Percentiles rank a stretch among this genome's conserved stretches.
phyloP scores from a whole-genome alignment of 2,113 vertebrate genomes.

The Hippolais icterina region DNA sequence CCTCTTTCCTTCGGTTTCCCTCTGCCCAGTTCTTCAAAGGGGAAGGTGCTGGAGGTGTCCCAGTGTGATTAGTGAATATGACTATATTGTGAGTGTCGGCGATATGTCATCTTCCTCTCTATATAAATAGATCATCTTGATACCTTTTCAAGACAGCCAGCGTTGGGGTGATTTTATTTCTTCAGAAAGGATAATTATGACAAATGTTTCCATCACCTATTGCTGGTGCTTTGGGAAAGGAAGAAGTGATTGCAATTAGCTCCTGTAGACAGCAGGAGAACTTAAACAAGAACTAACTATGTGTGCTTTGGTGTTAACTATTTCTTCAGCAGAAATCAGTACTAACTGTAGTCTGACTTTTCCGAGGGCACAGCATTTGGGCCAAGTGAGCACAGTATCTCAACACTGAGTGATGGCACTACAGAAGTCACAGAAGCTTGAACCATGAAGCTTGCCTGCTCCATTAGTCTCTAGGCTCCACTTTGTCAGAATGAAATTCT shows the following conservation, averaged over 20 bases:
- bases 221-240: slow-evolving; percentile 29
- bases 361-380: neutral
- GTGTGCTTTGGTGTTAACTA: slow-evolving; percentile 8
- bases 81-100: neutral
- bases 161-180: slow-evolving; percentile 40
- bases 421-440: neutral
- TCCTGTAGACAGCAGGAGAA: slow-evolving; percentile 5
- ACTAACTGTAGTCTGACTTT: neutral
- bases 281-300: neutral
- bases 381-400: neutral
- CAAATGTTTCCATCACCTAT: slow-evolving; percentile 43
- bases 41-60: neutral
- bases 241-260: slow-evolving; percentile 41
- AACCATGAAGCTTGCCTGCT: neutral
- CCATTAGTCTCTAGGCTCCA: neutral
- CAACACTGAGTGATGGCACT: neutral
- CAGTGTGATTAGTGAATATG: neutral
- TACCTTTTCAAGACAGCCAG: neutral
- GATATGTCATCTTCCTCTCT: neutral
- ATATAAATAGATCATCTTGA: slow-evolving; percentile 19
- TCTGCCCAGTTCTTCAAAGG: neutral
- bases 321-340: neutral
- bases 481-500: neutral
- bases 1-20: neutral
- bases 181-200: slow-evolving; percentile 52